Evolutionary conservation across 2,888 invertebrate species (phyloP), one percentile per base, ranked within the genome.

Genomic region (Mallateleia sp.): DNA sequence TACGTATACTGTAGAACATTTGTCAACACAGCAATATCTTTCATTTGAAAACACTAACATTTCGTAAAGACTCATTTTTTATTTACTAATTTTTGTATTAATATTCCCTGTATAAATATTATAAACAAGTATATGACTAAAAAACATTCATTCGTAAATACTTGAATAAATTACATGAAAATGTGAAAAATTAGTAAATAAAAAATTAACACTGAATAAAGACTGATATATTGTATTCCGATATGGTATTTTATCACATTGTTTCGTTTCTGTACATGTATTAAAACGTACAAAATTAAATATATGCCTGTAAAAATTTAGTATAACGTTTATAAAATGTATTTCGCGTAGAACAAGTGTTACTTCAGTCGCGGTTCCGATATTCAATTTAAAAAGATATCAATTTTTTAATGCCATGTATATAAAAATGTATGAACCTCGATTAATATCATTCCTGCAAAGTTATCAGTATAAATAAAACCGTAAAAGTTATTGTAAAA

Each of bases 301-400:
- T 47, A 47, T 18, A 47, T 47, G 25, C 24, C 42, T 62, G 62
- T 64, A 64, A 64, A 64, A 64, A 22, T 22, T 42, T 22, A 25
- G 45, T 72, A 72, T 47, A 71, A 56, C 24, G 20, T 72, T 47
- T 72, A 72, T 72, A 72, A 72, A 72, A 72, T 60, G 45, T 58
- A 28, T 72, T 22, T 20, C 47, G 47, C n/a, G 1, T 47, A 72
- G 47, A 72, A 72, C 60, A 72, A 72, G 18, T 24, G 20, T 45
- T 47, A 58, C 5, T 7, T 60, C 60, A 72, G 72, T 72, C 72
- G 34, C 20, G 24, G 5, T 22, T 45, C 45, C 11, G 45, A 45
- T 71, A 42, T 71, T 38, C 45, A n/a, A n/a, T n/a, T n/a, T n/a
- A n/a, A n/a, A n/a, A n/a, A n/a, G n/a, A n/a, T n/a, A n/a, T 28